These are phyloP conservation scores for Eurytoma californica DNA, from an alignment of 2,888 invertebrate species.

Conservation along the genomic window DNA sequence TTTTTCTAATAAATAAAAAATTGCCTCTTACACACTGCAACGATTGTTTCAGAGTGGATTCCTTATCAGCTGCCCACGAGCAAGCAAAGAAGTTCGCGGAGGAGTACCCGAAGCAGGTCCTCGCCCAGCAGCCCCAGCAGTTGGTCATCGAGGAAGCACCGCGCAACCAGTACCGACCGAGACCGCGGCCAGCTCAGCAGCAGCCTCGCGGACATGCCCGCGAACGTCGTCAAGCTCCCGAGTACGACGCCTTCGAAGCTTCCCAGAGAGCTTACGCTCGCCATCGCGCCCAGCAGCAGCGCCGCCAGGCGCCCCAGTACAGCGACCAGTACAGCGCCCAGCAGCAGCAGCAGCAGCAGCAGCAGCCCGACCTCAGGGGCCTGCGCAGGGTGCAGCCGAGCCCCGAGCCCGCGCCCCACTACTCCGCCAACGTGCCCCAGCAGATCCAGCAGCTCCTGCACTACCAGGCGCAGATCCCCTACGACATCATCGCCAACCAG, in stretches of 20 bases:
- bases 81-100: slow-evolving; percentile 61
- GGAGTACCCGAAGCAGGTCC: slow-evolving; percentile 61
- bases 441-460: slow-evolving; percentile 66
- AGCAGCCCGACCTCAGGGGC: slow-evolving; percentile 59
- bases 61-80: slow-evolving; percentile 56
- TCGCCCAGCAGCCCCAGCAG: slow-evolving; percentile 56
- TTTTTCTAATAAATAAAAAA: too few relatives aligned
- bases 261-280: slow-evolving; percentile 48
- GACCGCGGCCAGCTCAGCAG: slow-evolving; percentile 57
- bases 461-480: slow-evolving; percentile 70
- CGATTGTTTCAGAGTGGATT: slow-evolving; percentile 58
- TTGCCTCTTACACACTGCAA: not conserved
- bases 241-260: slow-evolving; percentile 27
- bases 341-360: slow-evolving; percentile 61
- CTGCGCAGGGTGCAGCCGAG: slow-evolving; percentile 65
- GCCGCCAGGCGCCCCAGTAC: slow-evolving; percentile 37
- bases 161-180: slow-evolving; percentile 62
- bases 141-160: slow-evolving; percentile 59
- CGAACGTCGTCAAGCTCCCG: not conserved
- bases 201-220: slow-evolving; percentile 19
- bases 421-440: slow-evolving; percentile 67
- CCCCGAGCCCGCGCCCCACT: slow-evolving; percentile 65
- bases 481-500: slow-evolving; percentile 70
- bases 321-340: slow-evolving; percentile 51
- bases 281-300: slow-evolving; percentile 52